Evolutionary conservation across 37 sponge, comb jelly and placozoan genomes (phyloP), one percentile per base, ranked within the genome.

Genomic region (Amphimedon queenslandica): DNA sequence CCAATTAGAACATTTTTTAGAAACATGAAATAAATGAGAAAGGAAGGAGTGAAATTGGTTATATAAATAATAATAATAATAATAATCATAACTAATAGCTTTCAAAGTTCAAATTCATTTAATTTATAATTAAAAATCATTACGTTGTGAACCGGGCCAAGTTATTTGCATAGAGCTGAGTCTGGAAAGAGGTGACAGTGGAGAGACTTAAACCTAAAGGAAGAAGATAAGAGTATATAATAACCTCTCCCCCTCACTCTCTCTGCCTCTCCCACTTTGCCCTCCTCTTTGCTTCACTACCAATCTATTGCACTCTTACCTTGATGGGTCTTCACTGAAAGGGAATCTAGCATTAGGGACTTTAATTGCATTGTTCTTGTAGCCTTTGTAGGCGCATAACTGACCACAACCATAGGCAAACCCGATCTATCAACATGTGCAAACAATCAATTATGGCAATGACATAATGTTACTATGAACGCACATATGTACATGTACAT

Each of bases 401-500:
- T 47, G 53, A 47, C 53, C 53, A 47, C 53, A 47, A 8, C 53
- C 53, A 47, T 47, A 47, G 13, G 53, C 53, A 47, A 47, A 47
- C 8, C 53, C 53, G 13, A 47, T 47, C 53, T 47, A 13, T 47
- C 13, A 18, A 47, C 13, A 13, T 47, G 13, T 47, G 53, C n/a
- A n/a, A n/a, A n/a, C n/a, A n/a, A n/a, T n/a, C n/a, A n/a, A n/a
- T n/a, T n/a, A n/a, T n/a, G n/a, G n/a, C n/a, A n/a, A n/a, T n/a
- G n/a, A n/a, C n/a, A n/a, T n/a, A n/a, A n/a, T n/a, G n/a, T n/a
- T n/a, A n/a, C n/a, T 47, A 27, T 37, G 37, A 8, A 21, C 40
- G n/a, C 13, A 67, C 31, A 33, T 67, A 67, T 67, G 40, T 67
- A 37, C 21, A 18, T 67, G 21, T 67, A 13, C 10, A 37, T 67